Conservation (phyloP, 2,888 invertebrate genomes). For the Macroteleia sp. region DNA sequence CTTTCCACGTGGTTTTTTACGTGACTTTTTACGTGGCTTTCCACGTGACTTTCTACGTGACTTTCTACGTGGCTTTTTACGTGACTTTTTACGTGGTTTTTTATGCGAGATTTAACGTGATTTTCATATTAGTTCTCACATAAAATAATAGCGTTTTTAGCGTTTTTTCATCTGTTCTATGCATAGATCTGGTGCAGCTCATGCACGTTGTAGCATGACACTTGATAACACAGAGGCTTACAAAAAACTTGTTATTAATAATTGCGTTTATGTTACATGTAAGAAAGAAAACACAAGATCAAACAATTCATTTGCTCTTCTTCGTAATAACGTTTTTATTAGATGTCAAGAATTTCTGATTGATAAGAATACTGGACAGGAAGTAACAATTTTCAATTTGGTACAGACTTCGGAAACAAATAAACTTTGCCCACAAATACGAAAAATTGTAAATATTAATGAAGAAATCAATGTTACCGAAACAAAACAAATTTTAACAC, state of each 20-base stretch:
- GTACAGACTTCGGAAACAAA: slow-evolving; percentile 2
- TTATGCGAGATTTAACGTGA: too few relatives aligned
- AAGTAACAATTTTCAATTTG: not conserved
- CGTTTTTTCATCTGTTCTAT: too few relatives aligned
- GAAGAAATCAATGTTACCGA: not conserved
- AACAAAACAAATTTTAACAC: slow-evolving; percentile 8
- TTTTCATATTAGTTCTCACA: too few relatives aligned
- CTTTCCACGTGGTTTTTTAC: too few relatives aligned
- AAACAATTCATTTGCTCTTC: slow-evolving; percentile 14
- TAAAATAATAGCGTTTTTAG: too few relatives aligned
- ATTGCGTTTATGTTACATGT: slow-evolving; percentile 8
- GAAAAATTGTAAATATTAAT: slow-evolving; percentile 8
- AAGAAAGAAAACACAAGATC: slow-evolving; percentile 10
- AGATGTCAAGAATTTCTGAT: slow-evolving; percentile 19
- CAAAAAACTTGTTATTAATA: slow-evolving; percentile 14
- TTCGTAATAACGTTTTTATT: slow-evolving; percentile 4
- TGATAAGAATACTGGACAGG: slow-evolving; percentile 8
- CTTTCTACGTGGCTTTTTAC: too few relatives aligned
- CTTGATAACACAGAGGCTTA: slow-evolving; percentile 7
- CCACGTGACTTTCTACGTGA: too few relatives aligned
- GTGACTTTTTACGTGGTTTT: too few relatives aligned
- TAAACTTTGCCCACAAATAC: not conserved
- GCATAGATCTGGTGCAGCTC: too few relatives aligned
- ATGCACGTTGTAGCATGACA: slow-evolving; percentile 6
- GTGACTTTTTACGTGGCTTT: too few relatives aligned